Conservation (phyloP, 2,797 vertebrate species). For the Tauraco hartlaubi region DNA sequence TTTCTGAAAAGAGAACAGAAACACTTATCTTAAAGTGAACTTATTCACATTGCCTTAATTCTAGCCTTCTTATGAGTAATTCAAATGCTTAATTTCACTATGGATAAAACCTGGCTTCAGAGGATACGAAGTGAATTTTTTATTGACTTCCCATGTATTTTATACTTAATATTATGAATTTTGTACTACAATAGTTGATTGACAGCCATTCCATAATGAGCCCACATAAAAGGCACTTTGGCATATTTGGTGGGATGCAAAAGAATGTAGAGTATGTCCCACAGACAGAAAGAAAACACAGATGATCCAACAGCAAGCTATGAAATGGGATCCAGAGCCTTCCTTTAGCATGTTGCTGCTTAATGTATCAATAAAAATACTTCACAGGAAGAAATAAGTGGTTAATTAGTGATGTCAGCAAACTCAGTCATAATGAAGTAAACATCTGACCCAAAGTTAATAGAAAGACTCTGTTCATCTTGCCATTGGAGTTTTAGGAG, state of each 20-base stretch:
- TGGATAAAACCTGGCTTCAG: background rate
- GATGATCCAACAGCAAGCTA: background rate
- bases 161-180: background rate
- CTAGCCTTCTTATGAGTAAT: background rate
- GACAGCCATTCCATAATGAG: background rate
- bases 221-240: background rate
- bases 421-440: background rate
- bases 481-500: background rate
- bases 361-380: background rate
- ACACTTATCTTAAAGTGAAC: background rate
- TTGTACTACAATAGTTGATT: background rate
- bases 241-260: background rate
- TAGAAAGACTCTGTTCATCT: background rate
- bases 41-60: background rate
- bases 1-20: constrained; percentile 83
- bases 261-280: background rate
- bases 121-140: background rate
- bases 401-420: background rate
- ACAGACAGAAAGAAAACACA: background rate
- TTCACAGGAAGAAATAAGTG: background rate
- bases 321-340: background rate
- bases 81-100: background rate
- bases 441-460: background rate
- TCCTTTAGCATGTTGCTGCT: background rate
- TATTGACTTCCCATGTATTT: background rate